Evolutionary conservation across 2,888 invertebrate genomes (phyloP), one percentile per base, ranked within the genome.

Genomic region (Siphlonurus alternatus): DNA sequence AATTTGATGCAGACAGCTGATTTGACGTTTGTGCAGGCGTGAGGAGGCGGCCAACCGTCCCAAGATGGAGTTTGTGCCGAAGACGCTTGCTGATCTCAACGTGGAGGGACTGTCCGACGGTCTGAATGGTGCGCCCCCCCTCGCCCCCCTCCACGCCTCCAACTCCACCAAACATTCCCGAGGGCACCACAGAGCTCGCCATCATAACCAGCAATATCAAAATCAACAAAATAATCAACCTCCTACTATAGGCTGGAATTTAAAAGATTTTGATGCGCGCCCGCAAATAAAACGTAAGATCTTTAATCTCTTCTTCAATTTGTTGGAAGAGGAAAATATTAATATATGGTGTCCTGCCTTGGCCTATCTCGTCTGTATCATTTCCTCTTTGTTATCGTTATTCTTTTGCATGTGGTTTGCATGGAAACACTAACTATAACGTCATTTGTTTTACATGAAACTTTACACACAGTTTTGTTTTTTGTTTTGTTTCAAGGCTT

Each of bases 41-140:
- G 88, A 91, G 72, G 93, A 93, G 76, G 93, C 93, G 66, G 88
- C 87, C 70, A 85, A 81, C 79, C 87, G 91, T 78, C 93, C 93
- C 70, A 91, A 91, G 80, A 74, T 86, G 77, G 93, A 93, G 78
- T 95, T 93, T 77, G 85, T 89, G 72, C 93, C 94, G 72, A 94
- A 93, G 81, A 89, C 92, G 66, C 80, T 94, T 72, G 83, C 88
- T 67, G 93, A 93, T 78, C 83, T 93, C 69, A 84, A 89, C 78
- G 87, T 92, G 77, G 91, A 90, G 75, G 83, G 83, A 72, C 75
- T 84, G 73, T 74, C 77, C 67, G 83, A 83, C 72, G 79, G 79
- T 73, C 74, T 83, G 73, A 88, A 89, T 77, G 83, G 83, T 82
- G 81, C 85, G 78, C 83, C 82, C 65, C 72, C 72, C 63, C 72